Base-by-base conservation (phyloP, 2,797 vertebrate genomes). In the Macropus fuliginosus region DNA sequence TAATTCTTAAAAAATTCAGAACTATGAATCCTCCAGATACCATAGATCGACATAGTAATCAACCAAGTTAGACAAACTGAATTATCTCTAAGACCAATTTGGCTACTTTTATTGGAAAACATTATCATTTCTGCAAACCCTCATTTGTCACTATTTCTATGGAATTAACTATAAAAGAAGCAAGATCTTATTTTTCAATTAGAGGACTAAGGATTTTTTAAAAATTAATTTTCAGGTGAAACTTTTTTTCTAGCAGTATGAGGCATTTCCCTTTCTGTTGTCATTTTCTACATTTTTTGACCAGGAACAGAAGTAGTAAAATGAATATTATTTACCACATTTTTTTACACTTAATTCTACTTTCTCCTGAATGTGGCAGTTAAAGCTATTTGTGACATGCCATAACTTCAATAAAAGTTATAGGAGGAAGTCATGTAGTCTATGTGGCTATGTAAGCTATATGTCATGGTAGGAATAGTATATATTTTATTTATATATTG, bases 391-490 rank as follows among this genome's bases (percentile, higher is more conserved):
- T 98, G 93, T 95, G 3, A 46, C 46, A 46, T 46, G 46, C 46
- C 46, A 2, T 46, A 46, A 46, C 97, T 96, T 98, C 16, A 1
- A 96, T 97, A 97, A 96, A 96, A 96, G 52, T 92, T 96, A 94
- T 92, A 28, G 97, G 97, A 98, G 97, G 96, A 97, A 98, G 96
- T 97, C 54, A 54, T 96, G 91, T 92, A 94, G 97, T 95, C 95
- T 89, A 81, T 92, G 93, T 97, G 95, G 92, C 94, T 95, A 89
- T 87, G 16, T 74, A 62, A 13, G 66, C 66, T 74, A 74, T 74
- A n/a, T 74, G 18, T 74, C n/a, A 74, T 40, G n/a, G 34, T 21
- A 74, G 66, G 18, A n/a, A n/a, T 66, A n/a, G 12, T 16, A n/a
- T n/a, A 18, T 66, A 2, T n/a, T 34, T 66, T 66, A 66, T 66